Evolutionary conservation across 2,113 vertebrate species (phyloP), one percentile per base, ranked within the genome.

Genomic region (Verasper variegatus): DNA sequence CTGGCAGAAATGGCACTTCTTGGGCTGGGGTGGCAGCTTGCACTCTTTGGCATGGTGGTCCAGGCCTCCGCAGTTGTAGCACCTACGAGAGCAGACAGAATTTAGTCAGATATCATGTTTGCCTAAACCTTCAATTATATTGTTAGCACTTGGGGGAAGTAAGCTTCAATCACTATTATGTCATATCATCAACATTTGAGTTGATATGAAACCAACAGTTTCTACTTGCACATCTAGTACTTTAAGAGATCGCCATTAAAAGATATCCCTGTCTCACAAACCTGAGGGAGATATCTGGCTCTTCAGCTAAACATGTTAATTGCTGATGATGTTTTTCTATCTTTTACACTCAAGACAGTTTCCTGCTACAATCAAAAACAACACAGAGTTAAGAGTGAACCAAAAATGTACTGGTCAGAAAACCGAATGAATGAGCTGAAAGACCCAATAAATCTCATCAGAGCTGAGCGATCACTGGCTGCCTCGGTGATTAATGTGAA

Each of bases 41-140:
- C 98, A 99, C 87, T 99, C 97, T 90, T 99, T 99, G 92, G 98
- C 98, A 37, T 99, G 98, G 83, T 99, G 98, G 90, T 99, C 97
- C 91, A 98, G 93, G 62, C 96, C 98, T 9, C 98, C 98, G 3
- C 98, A 99, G 93, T 99, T 99, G 92, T 99, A 99, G 93, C 98
- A 99, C 93, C 97, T 98, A 77, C 3, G 49, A 74, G 4, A 84
- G 31, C 13, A 23, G 11, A 76, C 31, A 58, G n/a, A 15, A 42
- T 67, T 61, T 20, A 54, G 42, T 59, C 14, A 47, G 20, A 12
- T 35, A 15, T 13, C 47, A 51, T n/a, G 5, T 47, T 21, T 21
- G 3, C 13, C 69, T 65, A 15, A 56, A 37, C 9, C 55, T 24
- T 5, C 51, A 51, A 18, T 54, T 54, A 21, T n/a, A 11, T 54